Evolutionary conservation across 2,797 vertebrate species (phyloP).

Genomic region (Buceros bicornis): DNA sequence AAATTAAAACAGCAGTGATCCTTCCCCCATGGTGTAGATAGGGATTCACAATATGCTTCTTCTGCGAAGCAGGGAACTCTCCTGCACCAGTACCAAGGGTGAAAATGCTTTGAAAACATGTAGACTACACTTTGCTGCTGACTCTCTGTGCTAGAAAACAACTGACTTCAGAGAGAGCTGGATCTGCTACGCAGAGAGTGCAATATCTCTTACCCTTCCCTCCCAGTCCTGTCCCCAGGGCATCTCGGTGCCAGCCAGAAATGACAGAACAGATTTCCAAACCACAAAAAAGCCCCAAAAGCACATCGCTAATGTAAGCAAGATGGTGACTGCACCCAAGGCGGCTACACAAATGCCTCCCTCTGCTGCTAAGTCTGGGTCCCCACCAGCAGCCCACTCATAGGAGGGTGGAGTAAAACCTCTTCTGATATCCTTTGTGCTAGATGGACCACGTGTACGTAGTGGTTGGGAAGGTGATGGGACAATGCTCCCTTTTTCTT

Average conservation of each 20-base stretch:
- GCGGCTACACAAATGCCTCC: neutral
- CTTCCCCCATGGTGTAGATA: neutral
- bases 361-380: neutral
- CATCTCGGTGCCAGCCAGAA: neutral
- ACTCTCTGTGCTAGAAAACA: neutral
- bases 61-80: neutral
- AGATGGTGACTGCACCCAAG: neutral
- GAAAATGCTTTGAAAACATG: neutral
- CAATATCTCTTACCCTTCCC: neutral
- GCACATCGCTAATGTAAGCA: neutral
- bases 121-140: neutral
- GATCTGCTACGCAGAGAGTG: neutral
- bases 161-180: neutral
- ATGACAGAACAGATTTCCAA: neutral
- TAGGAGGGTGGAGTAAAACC: neutral
- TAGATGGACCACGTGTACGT: too few relatives aligned
- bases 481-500: neutral
- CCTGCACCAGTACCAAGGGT: neutral
- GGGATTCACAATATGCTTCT: neutral
- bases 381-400: neutral
- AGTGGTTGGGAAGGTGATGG: neutral
- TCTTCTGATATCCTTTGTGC: neutral
- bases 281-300: neutral
- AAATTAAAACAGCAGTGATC: neutral
- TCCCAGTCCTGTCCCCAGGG: neutral